Conservation (phyloP, 2,888 invertebrate species). For the Megaustenia siamemsis region DNA sequence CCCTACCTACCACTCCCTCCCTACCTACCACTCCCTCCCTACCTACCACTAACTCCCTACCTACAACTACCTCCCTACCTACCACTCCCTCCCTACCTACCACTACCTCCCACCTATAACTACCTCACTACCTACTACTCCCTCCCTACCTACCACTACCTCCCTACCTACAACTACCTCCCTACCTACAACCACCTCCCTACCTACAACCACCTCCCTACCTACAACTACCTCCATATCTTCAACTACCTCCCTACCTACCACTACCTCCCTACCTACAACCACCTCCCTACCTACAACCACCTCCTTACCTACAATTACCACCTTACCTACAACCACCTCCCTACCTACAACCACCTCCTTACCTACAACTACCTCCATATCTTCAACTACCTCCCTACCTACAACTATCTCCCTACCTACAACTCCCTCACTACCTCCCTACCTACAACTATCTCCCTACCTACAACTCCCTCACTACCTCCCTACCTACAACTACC, state of each 20-base stretch:
- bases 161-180: not conserved
- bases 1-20: no score
- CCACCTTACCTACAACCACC: conserved; percentile 33
- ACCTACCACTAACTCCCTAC: no score
- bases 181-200: not conserved
- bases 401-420: not conserved
- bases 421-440: not conserved
- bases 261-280: no score
- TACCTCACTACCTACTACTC: not conserved
- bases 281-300: no score
- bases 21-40: no score
- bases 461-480: not conserved
- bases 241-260: no score
- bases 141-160: no score
- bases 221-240: no score
- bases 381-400: not conserved
- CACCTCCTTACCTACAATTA: conserved; percentile 27
- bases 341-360: conserved; percentile 31
- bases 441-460: not conserved
- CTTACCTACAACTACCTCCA: conserved; percentile 26
- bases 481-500: not conserved
- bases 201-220: no score
- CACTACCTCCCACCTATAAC: not conserved
- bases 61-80: no score
- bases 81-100: no score